Conservation (phyloP, 1,140 invertebrate genomes). For the Oreohelix idahoensis region DNA sequence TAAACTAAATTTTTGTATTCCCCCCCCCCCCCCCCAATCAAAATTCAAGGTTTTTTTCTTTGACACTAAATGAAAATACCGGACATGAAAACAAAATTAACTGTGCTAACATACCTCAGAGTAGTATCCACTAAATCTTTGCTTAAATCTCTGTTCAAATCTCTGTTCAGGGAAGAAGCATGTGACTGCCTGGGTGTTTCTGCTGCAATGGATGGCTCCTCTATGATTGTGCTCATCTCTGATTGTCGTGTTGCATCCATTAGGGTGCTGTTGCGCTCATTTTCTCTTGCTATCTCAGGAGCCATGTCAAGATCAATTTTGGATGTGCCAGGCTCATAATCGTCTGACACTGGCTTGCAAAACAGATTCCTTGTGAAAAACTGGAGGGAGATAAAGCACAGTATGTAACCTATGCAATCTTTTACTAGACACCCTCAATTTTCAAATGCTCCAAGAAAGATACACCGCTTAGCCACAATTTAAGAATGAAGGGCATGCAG, state of each 20-base stretch:
- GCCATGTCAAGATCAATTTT: slow-evolving; percentile 36
- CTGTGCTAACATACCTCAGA: neutral
- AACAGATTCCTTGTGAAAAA: slow-evolving; percentile 22
- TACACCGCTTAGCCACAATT: too few relatives aligned
- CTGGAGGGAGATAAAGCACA: slow-evolving; percentile 11
- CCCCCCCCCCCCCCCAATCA: too few relatives aligned
- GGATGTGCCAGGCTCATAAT: slow-evolving; percentile 33
- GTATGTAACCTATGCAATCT: too few relatives aligned
- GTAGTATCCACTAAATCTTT: slow-evolving; percentile 33
- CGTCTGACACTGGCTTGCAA: slow-evolving; percentile 31
- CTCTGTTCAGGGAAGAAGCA: neutral
- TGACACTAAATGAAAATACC: too few relatives aligned
- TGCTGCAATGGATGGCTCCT: slow-evolving; percentile 25
- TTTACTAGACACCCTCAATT: too few relatives aligned
- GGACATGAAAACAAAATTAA: too few relatives aligned
- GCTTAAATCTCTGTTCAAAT: neutral
- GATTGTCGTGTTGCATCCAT: slow-evolving; percentile 45
- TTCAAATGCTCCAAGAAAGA: too few relatives aligned
- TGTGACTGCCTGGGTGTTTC: slow-evolving; percentile 6
- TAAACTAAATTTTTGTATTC: too few relatives aligned
- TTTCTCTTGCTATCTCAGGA: slow-evolving; percentile 34
- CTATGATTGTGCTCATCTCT: slow-evolving; percentile 58
- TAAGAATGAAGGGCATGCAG: too few relatives aligned
- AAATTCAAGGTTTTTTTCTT: too few relatives aligned
- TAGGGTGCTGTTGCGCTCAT: slow-evolving; percentile 35